Conservation (phyloP, 2,888 invertebrate genomes). For the Drosophila ezoana region DNA sequence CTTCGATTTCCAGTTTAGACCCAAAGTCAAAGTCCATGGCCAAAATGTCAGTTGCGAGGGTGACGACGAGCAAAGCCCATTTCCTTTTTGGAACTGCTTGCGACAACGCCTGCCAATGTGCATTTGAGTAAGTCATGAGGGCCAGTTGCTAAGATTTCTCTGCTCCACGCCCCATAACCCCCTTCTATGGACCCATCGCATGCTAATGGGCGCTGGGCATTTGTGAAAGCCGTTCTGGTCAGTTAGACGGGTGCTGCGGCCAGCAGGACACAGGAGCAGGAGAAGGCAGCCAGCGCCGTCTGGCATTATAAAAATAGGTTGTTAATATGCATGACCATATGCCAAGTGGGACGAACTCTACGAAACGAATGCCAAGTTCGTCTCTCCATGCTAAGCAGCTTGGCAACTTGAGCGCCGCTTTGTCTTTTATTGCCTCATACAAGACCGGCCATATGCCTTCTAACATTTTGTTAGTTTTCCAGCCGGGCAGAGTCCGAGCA, state of each 20-base stretch:
- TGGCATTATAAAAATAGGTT: conserved; percentile 77
- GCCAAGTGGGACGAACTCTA: conserved; percentile 59
- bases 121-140: conserved; percentile 70
- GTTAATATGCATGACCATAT: conserved; percentile 83
- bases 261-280: background rate
- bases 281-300: conserved; percentile 18
- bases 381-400: conserved; percentile 50
- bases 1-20: conserved; percentile 20
- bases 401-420: conserved; percentile 46
- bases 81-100: conserved; percentile 57
- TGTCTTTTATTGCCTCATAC: conserved; percentile 52
- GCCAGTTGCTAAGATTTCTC: conserved; percentile 56
- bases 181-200: conserved; percentile 25
- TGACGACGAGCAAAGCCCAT: conserved; percentile 56
- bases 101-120: conserved; percentile 64
- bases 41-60: conserved; percentile 48
- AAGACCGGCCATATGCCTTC: conserved; percentile 41
- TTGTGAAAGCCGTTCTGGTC: conserved; percentile 63
- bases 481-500: background rate
- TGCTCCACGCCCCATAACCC: background rate
- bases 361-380: conserved; percentile 54
- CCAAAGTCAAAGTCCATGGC: conserved; percentile 43
- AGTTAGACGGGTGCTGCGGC: conserved; percentile 38
- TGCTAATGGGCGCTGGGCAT: conserved; percentile 55
- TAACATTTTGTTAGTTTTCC: conserved; percentile 57